Evolutionary conservation across 2,113 vertebrate species (phyloP).

Genomic region (cat (Felis catus)): DNA sequence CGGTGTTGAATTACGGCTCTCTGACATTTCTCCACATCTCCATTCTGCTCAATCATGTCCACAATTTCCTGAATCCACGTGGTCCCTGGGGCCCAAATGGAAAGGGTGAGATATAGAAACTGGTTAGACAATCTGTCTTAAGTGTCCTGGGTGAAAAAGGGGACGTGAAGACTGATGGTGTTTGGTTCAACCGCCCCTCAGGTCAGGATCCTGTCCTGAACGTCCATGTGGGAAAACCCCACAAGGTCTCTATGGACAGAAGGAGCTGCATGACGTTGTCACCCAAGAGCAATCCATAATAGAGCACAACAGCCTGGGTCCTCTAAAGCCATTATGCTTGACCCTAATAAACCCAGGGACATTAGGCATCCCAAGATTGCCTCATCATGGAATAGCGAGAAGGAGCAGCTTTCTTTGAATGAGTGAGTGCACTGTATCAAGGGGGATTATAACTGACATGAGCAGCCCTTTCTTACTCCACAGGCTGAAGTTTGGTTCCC

Average conservation of each 20-base stretch:
- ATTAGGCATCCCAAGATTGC: not conserved
- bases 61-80: conserved; percentile 84
- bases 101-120: not conserved
- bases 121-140: not conserved
- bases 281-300: too few relatives aligned
- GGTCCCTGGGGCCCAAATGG: conserved; percentile 68
- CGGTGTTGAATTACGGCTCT: conserved; percentile 61
- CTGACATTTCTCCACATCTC: conserved; percentile 74
- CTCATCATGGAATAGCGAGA: fast-evolving
- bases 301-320: not conserved
- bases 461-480: not conserved
- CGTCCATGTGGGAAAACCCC: fast-evolving
- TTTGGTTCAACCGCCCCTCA: not conserved
- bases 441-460: not conserved
- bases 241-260: not conserved
- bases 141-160: not conserved
- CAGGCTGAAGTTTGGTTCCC: too few relatives aligned
- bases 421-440: not conserved
- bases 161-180: not conserved
- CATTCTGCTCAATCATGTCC: conserved; percentile 78
- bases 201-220: not conserved
- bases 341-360: not conserved
- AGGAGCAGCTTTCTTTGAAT: not conserved
- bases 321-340: not conserved
- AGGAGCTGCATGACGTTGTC: not conserved